Evolutionary conservation across 1,140 invertebrate genomes (phyloP).

Genomic region (Dendroctonus valens): DNA sequence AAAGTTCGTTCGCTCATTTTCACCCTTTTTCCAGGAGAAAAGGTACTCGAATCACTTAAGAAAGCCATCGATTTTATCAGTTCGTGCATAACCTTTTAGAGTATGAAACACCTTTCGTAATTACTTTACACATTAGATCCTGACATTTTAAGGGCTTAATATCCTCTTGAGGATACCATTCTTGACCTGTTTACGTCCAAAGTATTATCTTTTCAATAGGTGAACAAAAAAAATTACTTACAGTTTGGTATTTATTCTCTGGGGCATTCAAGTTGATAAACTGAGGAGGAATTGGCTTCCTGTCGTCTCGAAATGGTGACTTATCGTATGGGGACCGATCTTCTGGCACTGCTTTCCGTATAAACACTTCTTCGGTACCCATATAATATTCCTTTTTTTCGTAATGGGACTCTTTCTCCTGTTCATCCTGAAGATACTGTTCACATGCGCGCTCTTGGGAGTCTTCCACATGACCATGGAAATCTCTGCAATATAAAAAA

Average conservation of each 20-base stretch:
- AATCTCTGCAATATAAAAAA: slow-evolving; percentile 34
- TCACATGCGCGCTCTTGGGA: slow-evolving; percentile 12
- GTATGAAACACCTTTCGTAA: too few species aligned
- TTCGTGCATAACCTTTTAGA: too few species aligned
- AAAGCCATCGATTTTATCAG: too few species aligned
- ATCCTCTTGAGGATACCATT: too few species aligned
- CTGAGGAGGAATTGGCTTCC: slow-evolving; percentile 41
- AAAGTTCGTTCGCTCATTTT: too few species aligned
- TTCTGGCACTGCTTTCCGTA: slow-evolving; percentile 20
- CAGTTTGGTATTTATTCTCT: slow-evolving; percentile 41
- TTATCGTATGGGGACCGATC: slow-evolving; percentile 33
- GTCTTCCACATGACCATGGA: slow-evolving; percentile 46
- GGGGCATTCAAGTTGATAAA: slow-evolving; percentile 43
- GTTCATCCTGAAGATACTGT: slow-evolving; percentile 18
- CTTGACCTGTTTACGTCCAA: too few species aligned
- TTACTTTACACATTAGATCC: too few species aligned
- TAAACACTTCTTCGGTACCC: slow-evolving; percentile 22
- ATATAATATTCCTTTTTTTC: slow-evolving; percentile 32
- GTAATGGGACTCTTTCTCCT: slow-evolving; percentile 27
- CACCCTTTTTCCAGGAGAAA: too few species aligned
- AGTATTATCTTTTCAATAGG: too few species aligned
- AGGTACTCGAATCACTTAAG: too few species aligned
- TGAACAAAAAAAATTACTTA: slow-evolving; percentile 13
- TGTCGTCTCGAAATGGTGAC: slow-evolving; percentile 36
- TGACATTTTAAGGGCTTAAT: too few species aligned